Base-by-base conservation (phyloP, 2,888 invertebrate species). In the Ctena decussata region DNA sequence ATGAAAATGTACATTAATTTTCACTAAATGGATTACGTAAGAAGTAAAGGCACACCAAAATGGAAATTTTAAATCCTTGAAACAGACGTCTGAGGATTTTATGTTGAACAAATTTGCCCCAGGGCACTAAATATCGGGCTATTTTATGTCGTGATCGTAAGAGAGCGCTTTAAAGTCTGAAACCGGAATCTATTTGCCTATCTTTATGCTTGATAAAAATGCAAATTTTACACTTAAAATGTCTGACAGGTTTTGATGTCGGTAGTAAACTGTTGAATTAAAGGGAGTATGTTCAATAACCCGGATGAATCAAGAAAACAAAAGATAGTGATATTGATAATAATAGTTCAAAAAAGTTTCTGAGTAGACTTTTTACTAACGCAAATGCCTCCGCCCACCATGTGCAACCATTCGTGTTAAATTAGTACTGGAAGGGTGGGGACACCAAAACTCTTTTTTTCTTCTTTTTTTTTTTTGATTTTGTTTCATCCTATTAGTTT, bases 161-260 rank as follows among this genome's bases (percentile, higher is more conserved):
- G 8, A 35, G 30, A 32, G 35, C 65, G 35, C 65, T 65, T 65
- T 65, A 65, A 65, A 65, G 35, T 32, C 65, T 35, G 65, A 65
- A 65, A 65, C 65, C 35, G 65, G 35, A 65, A 12, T 65, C 65
- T 21, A 65, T 65, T 65, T 35, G 32, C 35, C 65, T 65, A 65
- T 65, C 65, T 65, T 65, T 65, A 65, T 65, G 12, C 35, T 65
- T 65, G 65, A 65, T 65, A 65, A 65, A 65, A 65, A 65, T 65
- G 65, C 35, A 65, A 65, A 65, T 65, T n/a, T 8, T 65, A 35
- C 65, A 30, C 65, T 65, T 65, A 65, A 65, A 65, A 18, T 35
- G 65, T 65, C 65, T 65, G 35, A 5, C 65, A 65, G 32, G 18
- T 12, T 35, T 46, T 65, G 5, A 35, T 65, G 35, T 65, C 24